phyloP scores from a whole-genome alignment of 2,797 vertebrate species.

The Tapirus indicus region DNA sequence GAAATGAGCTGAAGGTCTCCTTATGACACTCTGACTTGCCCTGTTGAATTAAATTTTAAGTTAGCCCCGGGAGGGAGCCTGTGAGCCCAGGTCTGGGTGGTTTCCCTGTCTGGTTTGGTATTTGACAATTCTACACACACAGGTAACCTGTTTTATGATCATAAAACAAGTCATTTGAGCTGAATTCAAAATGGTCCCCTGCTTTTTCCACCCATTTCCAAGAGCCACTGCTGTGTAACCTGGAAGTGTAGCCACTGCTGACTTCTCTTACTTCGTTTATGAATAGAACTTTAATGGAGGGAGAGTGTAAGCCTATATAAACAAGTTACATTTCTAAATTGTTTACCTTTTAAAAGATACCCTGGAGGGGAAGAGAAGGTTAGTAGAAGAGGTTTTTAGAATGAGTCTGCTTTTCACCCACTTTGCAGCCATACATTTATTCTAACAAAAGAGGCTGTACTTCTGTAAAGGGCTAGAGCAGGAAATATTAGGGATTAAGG shows the following conservation, averaged over 20 bases:
- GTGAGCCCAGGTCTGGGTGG: background rate
- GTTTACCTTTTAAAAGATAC: constrained; percentile 54
- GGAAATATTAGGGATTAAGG: background rate
- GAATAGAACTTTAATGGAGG: constrained; percentile 29
- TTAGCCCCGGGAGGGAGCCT: background rate
- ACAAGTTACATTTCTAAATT: constrained; percentile 36
- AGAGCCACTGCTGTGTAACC: background rate
- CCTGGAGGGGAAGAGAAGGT: background rate
- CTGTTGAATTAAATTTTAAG: background rate
- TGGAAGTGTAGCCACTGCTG: background rate
- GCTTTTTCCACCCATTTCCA: background rate
- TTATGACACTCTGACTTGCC: background rate
- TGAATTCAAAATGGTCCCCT: constrained; percentile 35
- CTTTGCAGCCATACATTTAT: background rate
- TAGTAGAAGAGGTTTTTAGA: constrained; percentile 47
- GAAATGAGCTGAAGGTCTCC: background rate
- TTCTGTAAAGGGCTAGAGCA: constrained; percentile 21
- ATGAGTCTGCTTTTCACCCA: background rate
- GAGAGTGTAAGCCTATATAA: background rate
- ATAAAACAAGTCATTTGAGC: background rate
- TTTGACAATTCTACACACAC: background rate
- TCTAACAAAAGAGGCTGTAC: constrained; percentile 2
- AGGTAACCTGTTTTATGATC: background rate
- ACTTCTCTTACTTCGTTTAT: background rate
- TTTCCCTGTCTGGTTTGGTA: background rate